phyloP scores from a whole-genome alignment of 1,140 invertebrate species.

The Brachionus paranguensis region DNA sequence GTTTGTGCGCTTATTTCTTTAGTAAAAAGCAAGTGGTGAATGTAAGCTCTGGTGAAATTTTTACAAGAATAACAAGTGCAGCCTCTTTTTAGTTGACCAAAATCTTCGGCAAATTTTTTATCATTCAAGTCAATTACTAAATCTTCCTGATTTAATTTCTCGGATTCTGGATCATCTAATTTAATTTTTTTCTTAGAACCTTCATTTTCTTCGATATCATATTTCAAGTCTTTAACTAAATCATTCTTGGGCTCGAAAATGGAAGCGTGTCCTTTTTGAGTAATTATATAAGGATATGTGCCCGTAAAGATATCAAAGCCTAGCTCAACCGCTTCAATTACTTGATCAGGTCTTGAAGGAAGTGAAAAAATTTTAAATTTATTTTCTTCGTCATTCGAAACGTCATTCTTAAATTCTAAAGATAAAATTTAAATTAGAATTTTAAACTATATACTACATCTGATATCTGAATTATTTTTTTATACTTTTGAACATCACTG shows the following conservation, averaged over 20 bases:
- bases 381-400: neutral
- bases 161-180: neutral
- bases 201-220: neutral
- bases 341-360: constrained; percentile 3
- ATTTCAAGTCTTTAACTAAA: neutral
- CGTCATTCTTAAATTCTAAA: neutral
- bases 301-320: constrained; percentile 37
- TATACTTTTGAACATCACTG: neutral
- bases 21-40: constrained; percentile 9
- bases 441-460: neutral
- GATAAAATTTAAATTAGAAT: neutral
- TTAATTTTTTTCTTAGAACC: neutral
- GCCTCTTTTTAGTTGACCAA: neutral
- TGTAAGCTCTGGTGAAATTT: constrained; percentile 17
- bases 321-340: constrained; percentile 24
- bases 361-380: constrained; percentile 13
- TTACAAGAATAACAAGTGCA: constrained; percentile 35
- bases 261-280: neutral
- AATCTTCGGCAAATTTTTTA: constrained; percentile 34
- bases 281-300: constrained; percentile 1
- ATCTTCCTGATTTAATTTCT: neutral
- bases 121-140: constrained; percentile 16
- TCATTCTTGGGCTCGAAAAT: neutral
- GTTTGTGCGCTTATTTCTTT: constrained; percentile 37
- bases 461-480: neutral